These are phyloP conservation scores for Brachypalpus laphriformis DNA, from an alignment of 2,888 invertebrate genomes.

Conservation along the genomic window DNA sequence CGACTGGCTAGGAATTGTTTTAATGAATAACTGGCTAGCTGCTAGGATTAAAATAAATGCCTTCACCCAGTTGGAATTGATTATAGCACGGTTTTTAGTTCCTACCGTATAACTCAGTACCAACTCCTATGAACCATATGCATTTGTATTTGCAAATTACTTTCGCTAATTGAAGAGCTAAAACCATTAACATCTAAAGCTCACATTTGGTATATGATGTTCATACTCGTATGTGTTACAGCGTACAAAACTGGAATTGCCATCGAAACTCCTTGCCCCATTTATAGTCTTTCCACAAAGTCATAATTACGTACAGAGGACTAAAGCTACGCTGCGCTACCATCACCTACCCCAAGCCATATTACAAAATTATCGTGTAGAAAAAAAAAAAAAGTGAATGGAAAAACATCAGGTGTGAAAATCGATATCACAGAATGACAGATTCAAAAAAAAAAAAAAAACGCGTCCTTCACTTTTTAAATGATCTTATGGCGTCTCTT, in stretches of 20 bases:
- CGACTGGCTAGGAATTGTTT: too few species aligned
- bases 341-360: neutral
- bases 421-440: constrained; percentile 42
- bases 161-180: neutral
- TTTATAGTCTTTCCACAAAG: neutral
- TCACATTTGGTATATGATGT: neutral
- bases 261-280: neutral
- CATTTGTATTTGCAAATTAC: too few species aligned
- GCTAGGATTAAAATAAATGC: too few species aligned
- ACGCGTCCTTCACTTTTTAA: constrained; percentile 32
- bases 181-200: neutral
- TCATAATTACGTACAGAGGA: neutral
- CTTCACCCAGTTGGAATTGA: too few species aligned
- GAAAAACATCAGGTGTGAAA: constrained; percentile 49
- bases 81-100: too few species aligned
- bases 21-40: too few species aligned
- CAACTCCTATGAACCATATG: too few species aligned
- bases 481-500: constrained; percentile 22
- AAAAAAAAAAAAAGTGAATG: constrained; percentile 24
- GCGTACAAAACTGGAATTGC: neutral
- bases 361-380: neutral
- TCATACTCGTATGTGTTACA: neutral
- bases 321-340: too few species aligned
- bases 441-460: constrained; percentile 16
- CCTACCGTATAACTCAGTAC: too few species aligned